Evolutionary conservation across 2,113 vertebrate species (phyloP), one percentile per base, ranked within the genome.

Genomic region (Gracilinanus agilis): DNA sequence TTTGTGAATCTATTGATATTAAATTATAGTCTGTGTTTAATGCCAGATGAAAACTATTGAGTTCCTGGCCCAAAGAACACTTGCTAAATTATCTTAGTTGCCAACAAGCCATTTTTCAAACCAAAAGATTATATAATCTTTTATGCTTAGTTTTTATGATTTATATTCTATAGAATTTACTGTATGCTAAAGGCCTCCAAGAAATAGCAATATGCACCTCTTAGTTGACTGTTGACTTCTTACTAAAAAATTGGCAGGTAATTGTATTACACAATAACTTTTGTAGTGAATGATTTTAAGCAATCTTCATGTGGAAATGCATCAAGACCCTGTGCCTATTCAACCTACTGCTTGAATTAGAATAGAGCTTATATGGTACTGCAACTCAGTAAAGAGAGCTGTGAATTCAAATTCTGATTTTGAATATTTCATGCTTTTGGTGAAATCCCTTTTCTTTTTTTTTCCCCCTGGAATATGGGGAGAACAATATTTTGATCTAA

Each of bases 11-110:
- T 83, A 83, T 83, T 83, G 16, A 53, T 53, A 25, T 53, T 90
- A 90, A 92, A 93, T 34, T 94, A 16, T 55, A 93, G 94, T 92
- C 34, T 92, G 49, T 92, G 19, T 93, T 96, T 94, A 91, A 53
- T 12, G 25, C 94, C 83, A 95, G 89, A 54, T 94, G 91, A 95
- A 93, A 95, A 92, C 44, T 44, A 93, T 88, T 58, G 56, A n/a
- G 58, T 94, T 94, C 49, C 34, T 54, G 25, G 91, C 95, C 88
- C 83, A 91, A 90, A 88, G 54, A 94, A 88, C 24, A 93, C 10
- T 75, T 58, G 95, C 54, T 95, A 44, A 95, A 7, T 94, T 91
- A 96, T 19, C 95, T 53, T 91, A 95, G 92, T 95, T 97, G 93
- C 27, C 67, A 93, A 91, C 55, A 91, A 54, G 16, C 54, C 49